Evolutionary conservation across 2,888 invertebrate species (phyloP).

Genomic region (Watsonalla cultraria): DNA sequence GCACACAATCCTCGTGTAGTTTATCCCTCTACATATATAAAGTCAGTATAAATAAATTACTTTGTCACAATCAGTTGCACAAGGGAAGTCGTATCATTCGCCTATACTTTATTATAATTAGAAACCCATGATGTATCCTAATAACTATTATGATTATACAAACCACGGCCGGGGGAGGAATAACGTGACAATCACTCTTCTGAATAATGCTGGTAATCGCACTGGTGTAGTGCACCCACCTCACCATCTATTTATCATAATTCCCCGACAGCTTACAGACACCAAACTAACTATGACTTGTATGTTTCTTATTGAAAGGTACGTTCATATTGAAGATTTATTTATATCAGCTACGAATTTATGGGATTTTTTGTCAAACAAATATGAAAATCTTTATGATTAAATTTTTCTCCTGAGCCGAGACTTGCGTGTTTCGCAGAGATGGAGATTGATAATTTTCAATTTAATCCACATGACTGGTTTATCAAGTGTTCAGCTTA

Average conservation of each 20-base stretch:
- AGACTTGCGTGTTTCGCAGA: no score
- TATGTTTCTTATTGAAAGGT: no score
- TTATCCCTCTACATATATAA: background rate
- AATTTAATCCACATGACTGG: no score
- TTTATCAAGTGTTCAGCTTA: background rate
- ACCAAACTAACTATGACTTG: no score
- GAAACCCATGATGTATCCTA: slow-evolving; percentile 8
- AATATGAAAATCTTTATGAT: background rate
- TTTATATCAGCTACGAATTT: no score
- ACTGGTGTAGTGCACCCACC: background rate
- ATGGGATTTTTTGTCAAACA: background rate
- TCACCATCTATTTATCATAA: no score
- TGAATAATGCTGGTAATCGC: background rate
- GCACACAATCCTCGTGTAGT: no score
- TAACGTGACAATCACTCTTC: slow-evolving; percentile 14
- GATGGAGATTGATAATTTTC: no score
- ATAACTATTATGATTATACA: slow-evolving; percentile 18
- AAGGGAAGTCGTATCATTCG: background rate
- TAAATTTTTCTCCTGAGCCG: no score
- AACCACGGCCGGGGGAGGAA: slow-evolving; percentile 15
- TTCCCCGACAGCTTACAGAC: no score
- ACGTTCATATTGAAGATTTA: no score
- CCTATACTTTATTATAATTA: background rate
- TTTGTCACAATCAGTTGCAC: background rate
- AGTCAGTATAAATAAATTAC: background rate